Conservation (phyloP, 2,797 vertebrate species). For the Pteronotus mesoamericanus region DNA sequence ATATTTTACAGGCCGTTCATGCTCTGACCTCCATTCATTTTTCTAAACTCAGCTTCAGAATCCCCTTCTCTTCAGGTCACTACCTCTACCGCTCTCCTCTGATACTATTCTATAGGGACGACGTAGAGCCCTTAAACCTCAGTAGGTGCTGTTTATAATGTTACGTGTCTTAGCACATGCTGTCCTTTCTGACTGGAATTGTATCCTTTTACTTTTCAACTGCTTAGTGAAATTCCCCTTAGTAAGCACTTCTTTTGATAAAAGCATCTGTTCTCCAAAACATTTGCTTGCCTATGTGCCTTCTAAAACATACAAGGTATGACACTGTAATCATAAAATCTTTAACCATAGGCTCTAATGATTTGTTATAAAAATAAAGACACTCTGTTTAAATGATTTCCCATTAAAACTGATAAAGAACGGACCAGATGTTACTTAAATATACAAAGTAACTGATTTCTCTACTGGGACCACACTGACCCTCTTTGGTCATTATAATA, state of each 20-base stretch:
- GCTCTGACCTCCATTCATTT: background rate
- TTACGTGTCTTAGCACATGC: background rate
- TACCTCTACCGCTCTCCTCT: background rate
- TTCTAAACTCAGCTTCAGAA: background rate
- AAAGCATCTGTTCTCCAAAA: background rate
- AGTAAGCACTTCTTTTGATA: background rate
- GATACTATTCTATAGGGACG: background rate
- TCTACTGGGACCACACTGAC: background rate
- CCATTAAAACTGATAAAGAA: background rate
- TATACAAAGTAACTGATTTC: background rate
- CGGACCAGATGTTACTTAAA: constrained; percentile 45
- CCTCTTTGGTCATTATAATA: background rate
- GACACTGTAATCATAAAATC: background rate
- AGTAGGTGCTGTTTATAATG: background rate
- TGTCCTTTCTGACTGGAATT: background rate
- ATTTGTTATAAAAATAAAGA: constrained; percentile 38
- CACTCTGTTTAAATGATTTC: background rate
- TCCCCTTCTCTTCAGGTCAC: background rate
- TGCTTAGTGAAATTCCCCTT: background rate
- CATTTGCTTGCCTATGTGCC: background rate
- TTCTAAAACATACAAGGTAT: constrained; percentile 23
- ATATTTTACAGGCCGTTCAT: background rate
- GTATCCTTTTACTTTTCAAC: background rate
- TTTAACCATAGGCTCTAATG: background rate
- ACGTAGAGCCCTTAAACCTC: background rate